These are phyloP conservation scores for Blera fallax DNA, from an alignment of 2,888 invertebrate genomes.

Conservation along the genomic window DNA sequence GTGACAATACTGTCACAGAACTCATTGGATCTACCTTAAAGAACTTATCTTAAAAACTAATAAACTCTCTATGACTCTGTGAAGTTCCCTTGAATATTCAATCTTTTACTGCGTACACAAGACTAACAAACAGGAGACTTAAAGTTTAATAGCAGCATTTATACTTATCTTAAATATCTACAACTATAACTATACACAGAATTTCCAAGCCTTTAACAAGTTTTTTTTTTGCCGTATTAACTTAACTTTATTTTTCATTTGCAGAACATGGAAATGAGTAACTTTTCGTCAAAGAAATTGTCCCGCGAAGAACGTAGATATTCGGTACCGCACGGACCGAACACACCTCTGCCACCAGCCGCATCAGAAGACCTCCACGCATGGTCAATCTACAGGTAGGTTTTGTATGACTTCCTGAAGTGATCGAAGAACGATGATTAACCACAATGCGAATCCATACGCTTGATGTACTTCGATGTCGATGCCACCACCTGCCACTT, in stretches of 20 bases:
- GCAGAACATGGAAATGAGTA: conserved; percentile 81
- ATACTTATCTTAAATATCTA: too few species aligned
- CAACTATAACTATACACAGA: too few species aligned
- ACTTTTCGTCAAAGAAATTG: conserved; percentile 80
- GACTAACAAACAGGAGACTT: too few species aligned
- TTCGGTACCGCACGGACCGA: conserved; percentile 92
- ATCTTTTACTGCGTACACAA: too few species aligned
- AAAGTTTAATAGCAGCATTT: too few species aligned
- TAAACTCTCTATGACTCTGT: too few species aligned
- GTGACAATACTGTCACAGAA: too few species aligned
- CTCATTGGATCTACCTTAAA: too few species aligned
- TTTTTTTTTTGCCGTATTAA: neutral
- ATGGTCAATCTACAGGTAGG: conserved; percentile 95
- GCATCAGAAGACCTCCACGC: conserved; percentile 96
- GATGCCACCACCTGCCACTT: conserved; percentile 24
- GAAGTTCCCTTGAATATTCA: too few species aligned
- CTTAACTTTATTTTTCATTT: conserved; percentile 57
- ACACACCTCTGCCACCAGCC: conserved; percentile 87
- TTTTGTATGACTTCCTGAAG: conserved; percentile 54
- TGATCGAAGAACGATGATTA: conserved; percentile 60
- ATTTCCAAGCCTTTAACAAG: too few species aligned
- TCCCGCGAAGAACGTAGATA: conserved; percentile 90
- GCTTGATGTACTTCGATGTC: conserved; percentile 19
- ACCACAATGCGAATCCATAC: conserved; percentile 61
- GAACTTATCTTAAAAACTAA: too few species aligned